Base-by-base conservation (phyloP, 2,113 vertebrate genomes). In the Struthidea cinerea region DNA sequence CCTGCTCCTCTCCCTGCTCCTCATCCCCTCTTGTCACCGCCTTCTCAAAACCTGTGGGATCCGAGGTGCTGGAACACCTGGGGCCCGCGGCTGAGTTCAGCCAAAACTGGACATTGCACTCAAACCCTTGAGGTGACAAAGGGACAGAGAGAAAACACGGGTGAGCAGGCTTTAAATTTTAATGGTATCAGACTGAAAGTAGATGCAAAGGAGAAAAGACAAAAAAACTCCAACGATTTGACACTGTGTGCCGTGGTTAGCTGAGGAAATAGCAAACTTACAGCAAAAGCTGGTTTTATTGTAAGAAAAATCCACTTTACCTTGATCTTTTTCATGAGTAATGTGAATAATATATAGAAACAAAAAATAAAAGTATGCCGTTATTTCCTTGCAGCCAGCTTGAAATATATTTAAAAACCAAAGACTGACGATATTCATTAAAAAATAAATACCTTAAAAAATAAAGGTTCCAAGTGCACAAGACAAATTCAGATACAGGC, bases 31-130 rank as follows among this genome's bases (percentile, higher is more conserved):
- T 4, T 10, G 10, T 5, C 30, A 7, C 18, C 7, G 0, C 7
- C 26, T 15, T 22, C 53, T n/a, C 32, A 22, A 8, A 24, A 42
- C 27, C 0, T 2, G 5, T 1, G 16, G 5, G 4, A 47, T 27
- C 57, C 1, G 0, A 56, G 18, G 12, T 5, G 55, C 39, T 61
- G 26, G 3, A 2, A 22, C 18, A 21, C 37, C 57, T 20, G 23
- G 1, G 56, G 42, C 17, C 13, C 1, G 13, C 21, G 15, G 52
- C 15, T 3, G 7, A 28, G 4, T 20, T n/a, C 41, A 13, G n/a
- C 26, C 49, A 39, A 10, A 89, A 30, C 7, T 1, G 41, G 32
- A 17, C 16, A 1, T 16, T 4, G 32, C 13, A 0, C 16, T 39
- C 8, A 13, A 39, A 32, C 23, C 55, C 18, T 13, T 15, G 16